phyloP scores from a whole-genome alignment of 1,140 invertebrate genomes.

The Homarus americanus region DNA sequence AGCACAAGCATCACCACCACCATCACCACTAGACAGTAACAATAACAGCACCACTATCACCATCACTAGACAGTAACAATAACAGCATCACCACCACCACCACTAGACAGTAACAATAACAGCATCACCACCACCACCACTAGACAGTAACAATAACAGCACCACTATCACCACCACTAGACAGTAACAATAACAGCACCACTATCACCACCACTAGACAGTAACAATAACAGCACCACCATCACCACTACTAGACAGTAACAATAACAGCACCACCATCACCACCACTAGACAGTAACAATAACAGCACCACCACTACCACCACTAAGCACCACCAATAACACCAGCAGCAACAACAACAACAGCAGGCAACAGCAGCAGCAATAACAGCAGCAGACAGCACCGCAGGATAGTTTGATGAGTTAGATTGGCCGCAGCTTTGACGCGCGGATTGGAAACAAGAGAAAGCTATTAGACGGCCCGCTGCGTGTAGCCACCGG shows the following conservation, averaged over 20 bases:
- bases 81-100: too few relatives aligned
- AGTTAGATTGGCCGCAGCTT: slow-evolving; percentile 61
- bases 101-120: too few relatives aligned
- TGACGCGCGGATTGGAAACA: slow-evolving; percentile 62
- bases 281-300: neutral
- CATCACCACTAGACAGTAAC: too few relatives aligned
- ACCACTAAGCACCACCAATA: neutral
- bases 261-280: neutral
- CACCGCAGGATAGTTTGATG: slow-evolving; percentile 53
- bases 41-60: too few relatives aligned
- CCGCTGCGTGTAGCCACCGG: slow-evolving; percentile 26
- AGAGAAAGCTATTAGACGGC: slow-evolving; percentile 54
- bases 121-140: too few relatives aligned
- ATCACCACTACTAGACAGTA: neutral
- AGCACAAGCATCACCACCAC: too few relatives aligned
- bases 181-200: slow-evolving; percentile 7
- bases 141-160: neutral
- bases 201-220: neutral
- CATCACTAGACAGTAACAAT: too few relatives aligned
- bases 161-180: neutral
- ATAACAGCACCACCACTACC: slow-evolving; percentile 2
- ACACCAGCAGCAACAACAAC: neutral
- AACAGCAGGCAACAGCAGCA: neutral
- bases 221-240: too few relatives aligned
- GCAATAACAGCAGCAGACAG: slow-evolving; percentile 1